phyloP scores from a whole-genome alignment of 1,140 invertebrate species.

The Ceratoteleas bidentatus region DNA sequence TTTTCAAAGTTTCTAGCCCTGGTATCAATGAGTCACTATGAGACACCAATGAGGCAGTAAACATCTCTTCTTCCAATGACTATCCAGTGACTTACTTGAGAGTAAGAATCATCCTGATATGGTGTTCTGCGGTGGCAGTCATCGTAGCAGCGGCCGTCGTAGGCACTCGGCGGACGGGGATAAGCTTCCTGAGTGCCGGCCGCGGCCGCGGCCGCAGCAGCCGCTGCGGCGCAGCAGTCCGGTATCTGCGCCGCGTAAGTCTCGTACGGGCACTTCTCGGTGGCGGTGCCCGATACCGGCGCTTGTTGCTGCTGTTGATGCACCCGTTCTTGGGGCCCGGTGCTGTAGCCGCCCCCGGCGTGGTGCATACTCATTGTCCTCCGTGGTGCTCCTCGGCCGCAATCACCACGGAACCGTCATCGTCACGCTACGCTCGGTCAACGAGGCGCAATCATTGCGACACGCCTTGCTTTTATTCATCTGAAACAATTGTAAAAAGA shows the following conservation, averaged over 20 bases:
- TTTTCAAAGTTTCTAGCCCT: no score
- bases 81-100: conserved; percentile 75
- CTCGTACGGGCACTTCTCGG: conserved; percentile 78
- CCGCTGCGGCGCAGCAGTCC: conserved; percentile 78
- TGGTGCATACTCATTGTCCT: conserved; percentile 71
- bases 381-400: conserved; percentile 24
- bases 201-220: conserved; percentile 71
- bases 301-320: conserved; percentile 71
- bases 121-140: conserved; percentile 77
- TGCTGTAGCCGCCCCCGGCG: conserved; percentile 70
- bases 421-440: conserved; percentile 10
- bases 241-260: conserved; percentile 77
- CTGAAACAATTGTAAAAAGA: conserved; percentile 9
- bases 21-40: no score
- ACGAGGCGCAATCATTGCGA: conserved; percentile 41
- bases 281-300: conserved; percentile 52
- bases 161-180: conserved; percentile 77
- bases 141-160: conserved; percentile 77
- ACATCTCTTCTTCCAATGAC: no score
- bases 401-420: conserved; percentile 52
- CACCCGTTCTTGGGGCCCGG: conserved; percentile 78
- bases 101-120: conserved; percentile 77
- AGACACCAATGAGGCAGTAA: no score
- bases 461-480: conserved; percentile 19
- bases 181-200: conserved; percentile 75